Base-by-base conservation (phyloP, 2,113 vertebrate genomes). In the Gymnarchus niloticus region DNA sequence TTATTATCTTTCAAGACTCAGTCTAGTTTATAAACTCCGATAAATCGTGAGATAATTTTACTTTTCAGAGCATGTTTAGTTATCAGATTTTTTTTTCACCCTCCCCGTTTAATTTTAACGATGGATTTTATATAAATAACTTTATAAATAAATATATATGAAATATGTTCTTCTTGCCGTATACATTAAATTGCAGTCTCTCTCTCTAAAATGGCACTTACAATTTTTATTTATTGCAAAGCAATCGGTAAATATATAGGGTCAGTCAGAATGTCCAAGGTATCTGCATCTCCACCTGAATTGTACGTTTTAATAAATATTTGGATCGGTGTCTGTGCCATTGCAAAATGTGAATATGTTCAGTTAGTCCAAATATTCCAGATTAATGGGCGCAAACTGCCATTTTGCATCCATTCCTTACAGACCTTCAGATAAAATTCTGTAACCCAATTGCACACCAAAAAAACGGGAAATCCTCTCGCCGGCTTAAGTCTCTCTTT, bases 401-500 rank as follows among this genome's bases (percentile, higher is more conserved):
- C 89, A 91, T 94, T 94, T 94, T 93, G 94, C 92, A 93, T 94
- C 95, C 94, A 95, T 94, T 95, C 94, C 95, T 95, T 95, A 92
- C 93, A 94, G 95, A 95, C 94, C 95, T 94, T 94, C 95, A 92
- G 95, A 95, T 73, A 73, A 95, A 96, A 95, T 96, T 94, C 95
- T 94, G 95, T 96, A 96, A 94, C 95, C 95, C 94, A 93, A 93
- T 93, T 92, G 91, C 93, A 93, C 93, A 93, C 87, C 91, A 93
- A 94, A 93, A 95, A 96, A 96, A 37, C 28, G 95, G 94, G 95
- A 96, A 96, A 96, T 95, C 94, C 90, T 92, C 93, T 94, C 94
- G 95, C 95, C 95, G 92, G 94, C 94, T 94, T 96, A 95, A 96
- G 95, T 95, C 93, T 92, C 92, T 92, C 94, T 94, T 92, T 95